Evolutionary conservation across 2,888 invertebrate genomes (phyloP).

Genomic region (Pollenia griseotomentosa): DNA sequence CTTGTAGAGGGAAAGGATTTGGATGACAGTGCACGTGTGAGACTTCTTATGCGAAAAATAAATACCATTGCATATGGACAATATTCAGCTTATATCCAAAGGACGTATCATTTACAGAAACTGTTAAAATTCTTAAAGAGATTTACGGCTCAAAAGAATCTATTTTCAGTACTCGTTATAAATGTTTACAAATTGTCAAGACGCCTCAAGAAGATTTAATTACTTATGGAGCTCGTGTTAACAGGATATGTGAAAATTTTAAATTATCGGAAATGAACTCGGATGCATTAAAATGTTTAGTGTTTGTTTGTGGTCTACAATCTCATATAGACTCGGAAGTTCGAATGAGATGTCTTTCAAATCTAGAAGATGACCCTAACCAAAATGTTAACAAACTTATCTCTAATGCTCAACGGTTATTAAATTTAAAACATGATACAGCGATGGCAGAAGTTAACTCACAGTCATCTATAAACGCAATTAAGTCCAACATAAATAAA

Average conservation of each 20-base stretch:
- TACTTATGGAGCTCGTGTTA: slow-evolving; percentile 37
- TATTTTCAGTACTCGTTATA: slow-evolving; percentile 35
- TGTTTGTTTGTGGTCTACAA: slow-evolving; percentile 29
- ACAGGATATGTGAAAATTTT: slow-evolving; percentile 40
- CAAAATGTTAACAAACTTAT: neutral
- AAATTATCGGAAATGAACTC: neutral
- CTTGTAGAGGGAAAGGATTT: slow-evolving; percentile 26
- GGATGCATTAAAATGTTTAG: slow-evolving; percentile 30
- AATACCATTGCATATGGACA: slow-evolving; percentile 40
- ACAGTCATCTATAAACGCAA: slow-evolving; percentile 6
- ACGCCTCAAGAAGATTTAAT: slow-evolving; percentile 27
- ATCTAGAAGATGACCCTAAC: slow-evolving; percentile 34
- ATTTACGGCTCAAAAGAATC: slow-evolving; percentile 51
- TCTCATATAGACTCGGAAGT: slow-evolving; percentile 35
- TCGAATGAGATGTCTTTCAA: slow-evolving; percentile 32
- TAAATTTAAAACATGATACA: too few relatives aligned
- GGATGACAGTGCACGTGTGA: slow-evolving; percentile 41
- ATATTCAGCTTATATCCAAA: slow-evolving; percentile 21
- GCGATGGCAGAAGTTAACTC: too few relatives aligned
- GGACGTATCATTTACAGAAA: slow-evolving; percentile 12
- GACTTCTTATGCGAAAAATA: slow-evolving; percentile 41
- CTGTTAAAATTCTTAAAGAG: slow-evolving; percentile 23
- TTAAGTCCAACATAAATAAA: neutral
- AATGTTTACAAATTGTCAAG: slow-evolving; percentile 35
- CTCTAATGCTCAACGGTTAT: too few relatives aligned